Conservation (phyloP, 2,113 vertebrate genomes). For the Sprattus sprattus region DNA sequence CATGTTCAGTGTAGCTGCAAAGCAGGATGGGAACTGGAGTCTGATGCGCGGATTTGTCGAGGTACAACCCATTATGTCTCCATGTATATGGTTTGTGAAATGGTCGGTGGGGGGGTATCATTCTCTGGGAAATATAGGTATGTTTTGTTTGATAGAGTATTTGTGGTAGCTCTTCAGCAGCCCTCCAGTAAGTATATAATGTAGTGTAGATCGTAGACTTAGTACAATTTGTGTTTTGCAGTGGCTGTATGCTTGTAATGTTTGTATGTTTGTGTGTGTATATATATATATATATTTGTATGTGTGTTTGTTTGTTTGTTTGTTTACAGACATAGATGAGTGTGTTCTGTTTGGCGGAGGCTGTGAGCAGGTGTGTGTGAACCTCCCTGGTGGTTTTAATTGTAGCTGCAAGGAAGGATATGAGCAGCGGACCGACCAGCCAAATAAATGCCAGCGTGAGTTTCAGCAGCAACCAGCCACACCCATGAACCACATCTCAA, state of each 20-base stretch:
- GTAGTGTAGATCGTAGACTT: neutral
- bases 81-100: neutral
- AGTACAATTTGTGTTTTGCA: neutral
- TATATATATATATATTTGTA: constrained; percentile 1
- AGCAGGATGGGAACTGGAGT: constrained; percentile 65
- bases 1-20: constrained; percentile 69
- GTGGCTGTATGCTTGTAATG: neutral
- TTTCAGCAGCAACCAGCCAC: constrained; percentile 18
- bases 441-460: constrained; percentile 73
- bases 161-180: neutral
- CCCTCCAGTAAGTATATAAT: too few species aligned
- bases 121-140: neutral
- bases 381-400: constrained; percentile 67
- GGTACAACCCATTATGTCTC: constrained; percentile 49
- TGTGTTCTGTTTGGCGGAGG: constrained; percentile 74
- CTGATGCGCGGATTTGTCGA: constrained; percentile 62
- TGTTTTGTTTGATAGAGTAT: neutral
- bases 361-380: constrained; percentile 75
- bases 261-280: neutral
- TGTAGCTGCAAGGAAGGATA: constrained; percentile 72
- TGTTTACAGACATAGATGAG: constrained; percentile 71
- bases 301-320: neutral
- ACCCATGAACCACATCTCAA: neutral
- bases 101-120: neutral
- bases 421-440: constrained; percentile 61